Evolutionary conservation across 2,113 vertebrate genomes (phyloP).

Genomic region (Brevimyrus niger): DNA sequence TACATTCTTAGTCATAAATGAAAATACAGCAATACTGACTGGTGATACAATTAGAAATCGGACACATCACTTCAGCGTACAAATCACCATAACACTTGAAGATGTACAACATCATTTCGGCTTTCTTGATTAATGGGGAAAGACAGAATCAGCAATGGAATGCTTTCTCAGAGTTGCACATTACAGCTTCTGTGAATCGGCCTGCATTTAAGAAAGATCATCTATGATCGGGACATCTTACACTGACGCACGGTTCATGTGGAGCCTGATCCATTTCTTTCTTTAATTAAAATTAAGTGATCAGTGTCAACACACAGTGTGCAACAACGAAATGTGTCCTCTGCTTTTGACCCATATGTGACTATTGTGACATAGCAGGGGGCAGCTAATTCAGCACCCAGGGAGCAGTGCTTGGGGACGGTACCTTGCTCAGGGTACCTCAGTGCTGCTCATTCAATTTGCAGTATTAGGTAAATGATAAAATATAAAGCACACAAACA

Average conservation of each 20-base stretch:
- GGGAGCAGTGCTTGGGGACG: no score
- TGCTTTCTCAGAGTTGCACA: not conserved
- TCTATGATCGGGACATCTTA: not conserved
- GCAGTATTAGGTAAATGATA: no score
- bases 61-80: not conserved
- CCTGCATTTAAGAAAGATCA: not conserved
- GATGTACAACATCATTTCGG: not conserved
- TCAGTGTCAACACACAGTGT: no score
- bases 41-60: slow-evolving; percentile 7
- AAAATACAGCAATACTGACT: not conserved
- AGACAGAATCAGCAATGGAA: not conserved
- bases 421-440: no score
- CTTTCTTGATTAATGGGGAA: not conserved
- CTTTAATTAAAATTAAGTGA: no score
- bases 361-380: no score
- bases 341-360: no score
- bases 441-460: no score
- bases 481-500: not conserved
- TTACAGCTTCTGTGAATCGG: not conserved
- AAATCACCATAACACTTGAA: not conserved
- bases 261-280: not conserved
- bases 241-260: not conserved
- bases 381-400: no score
- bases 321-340: no score
- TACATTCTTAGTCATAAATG: not conserved